Base-by-base conservation (phyloP, 2,797 vertebrate species). In the Pantherophis vulpinus region DNA sequence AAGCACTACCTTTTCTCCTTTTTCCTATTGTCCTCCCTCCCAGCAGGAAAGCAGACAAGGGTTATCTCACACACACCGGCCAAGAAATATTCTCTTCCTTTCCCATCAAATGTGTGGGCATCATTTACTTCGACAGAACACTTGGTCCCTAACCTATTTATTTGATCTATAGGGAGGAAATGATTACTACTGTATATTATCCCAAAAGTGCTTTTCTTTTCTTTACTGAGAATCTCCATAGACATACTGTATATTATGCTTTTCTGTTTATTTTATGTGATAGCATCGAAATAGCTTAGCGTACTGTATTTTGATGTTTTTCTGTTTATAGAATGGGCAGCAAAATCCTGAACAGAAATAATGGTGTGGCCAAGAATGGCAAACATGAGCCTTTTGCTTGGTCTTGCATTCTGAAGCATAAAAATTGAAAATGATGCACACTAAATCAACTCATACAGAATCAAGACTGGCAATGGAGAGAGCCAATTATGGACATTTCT, bases 251-350 rank as follows among this genome's bases (percentile, higher is more conserved):
- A 88, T 18, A 54, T 93, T 92, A 60, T 95, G 3, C 94, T 97
- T 97, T 95, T 91, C 95, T 93, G 94, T 96, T 97, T 95, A 95
- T 94, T 96, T 92, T 91, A 93, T 90, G 93, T 96, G 95, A 96
- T 95, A 94, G 92, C 6, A 91, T 96, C 94, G 95, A 96, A 97
- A 93, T 27, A 83, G 93, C 95, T 95, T 94, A 94, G 94, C 89
- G 88, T 91, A 42, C 42, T 42, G 42, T 42, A 95, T 92, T 96
- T 94, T 51, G 55, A 91, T 95, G 91, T 0, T 1, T 42, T 94
- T 92, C 91, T 89, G 94, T 96, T 86, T 94, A 63, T 42, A 63
- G 32, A 86, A 88, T 6, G 54, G 60, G 13, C 13, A 87, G n/a
- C 3, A 70, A 37, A 87, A 56, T 25, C 37, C 51, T 94, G 86